Evolutionary conservation across 2,888 invertebrate genomes (phyloP).

Genomic region (Ornithoptera priamus): DNA sequence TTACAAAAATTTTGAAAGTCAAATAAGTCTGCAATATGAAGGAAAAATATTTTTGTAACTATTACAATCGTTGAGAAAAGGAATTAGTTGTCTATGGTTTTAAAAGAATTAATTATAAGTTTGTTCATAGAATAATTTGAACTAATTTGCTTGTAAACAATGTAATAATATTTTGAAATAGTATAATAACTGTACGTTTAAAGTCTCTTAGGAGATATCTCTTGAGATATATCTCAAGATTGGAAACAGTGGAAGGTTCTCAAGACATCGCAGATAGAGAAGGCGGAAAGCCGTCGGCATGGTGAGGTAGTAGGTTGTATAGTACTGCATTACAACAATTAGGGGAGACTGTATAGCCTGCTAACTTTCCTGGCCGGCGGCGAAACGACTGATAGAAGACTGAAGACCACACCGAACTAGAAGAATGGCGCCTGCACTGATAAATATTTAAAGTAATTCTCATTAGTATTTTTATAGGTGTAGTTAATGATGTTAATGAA

Average conservation of each 20-base stretch:
- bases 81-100: neutral
- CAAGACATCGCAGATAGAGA: constrained; percentile 30
- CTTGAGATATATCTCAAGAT: neutral
- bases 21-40: too few species aligned
- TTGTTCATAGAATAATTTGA: neutral
- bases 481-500: too few species aligned
- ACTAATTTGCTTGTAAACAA: neutral
- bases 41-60: too few species aligned
- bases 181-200: neutral
- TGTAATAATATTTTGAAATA: too few species aligned
- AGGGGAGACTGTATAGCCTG: constrained; percentile 96
- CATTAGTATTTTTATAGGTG: neutral
- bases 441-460: neutral
- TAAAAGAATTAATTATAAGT: neutral
- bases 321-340: constrained; percentile 94
- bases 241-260: neutral
- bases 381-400: constrained; percentile 34
- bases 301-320: constrained; percentile 99
- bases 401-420: constrained; percentile 28
- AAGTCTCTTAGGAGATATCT: neutral
- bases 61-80: too few species aligned
- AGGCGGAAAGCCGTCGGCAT: constrained; percentile 68
- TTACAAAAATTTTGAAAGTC: too few species aligned
- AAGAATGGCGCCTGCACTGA: neutral
- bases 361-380: constrained; percentile 93